Conservation (phyloP, 2,113 vertebrate species). For the Cranoglanis bouderius region DNA sequence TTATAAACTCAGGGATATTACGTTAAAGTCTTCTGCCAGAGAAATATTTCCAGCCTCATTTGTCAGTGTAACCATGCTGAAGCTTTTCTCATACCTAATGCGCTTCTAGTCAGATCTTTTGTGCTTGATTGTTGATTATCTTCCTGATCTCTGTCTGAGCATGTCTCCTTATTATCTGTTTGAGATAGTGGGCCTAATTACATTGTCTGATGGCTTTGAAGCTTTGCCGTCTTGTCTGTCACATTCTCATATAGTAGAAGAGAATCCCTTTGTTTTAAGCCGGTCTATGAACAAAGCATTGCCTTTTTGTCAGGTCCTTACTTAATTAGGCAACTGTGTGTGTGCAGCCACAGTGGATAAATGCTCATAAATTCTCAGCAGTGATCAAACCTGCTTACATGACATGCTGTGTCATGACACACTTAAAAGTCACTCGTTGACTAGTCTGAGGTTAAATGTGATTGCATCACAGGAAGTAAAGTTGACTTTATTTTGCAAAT, state of each 20-base stretch:
- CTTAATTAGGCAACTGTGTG: constrained; percentile 50
- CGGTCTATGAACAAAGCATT: constrained; percentile 53
- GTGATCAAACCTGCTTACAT: constrained; percentile 18
- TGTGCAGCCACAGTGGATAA: constrained; percentile 2
- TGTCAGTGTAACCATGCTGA: neutral
- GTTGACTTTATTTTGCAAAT: neutral
- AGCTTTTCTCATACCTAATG: neutral
- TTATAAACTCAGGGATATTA: neutral
- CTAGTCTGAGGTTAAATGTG: constrained; percentile 20
- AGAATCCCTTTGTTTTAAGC: constrained; percentile 6
- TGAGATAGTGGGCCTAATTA: constrained; percentile 50
- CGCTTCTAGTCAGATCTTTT: neutral
- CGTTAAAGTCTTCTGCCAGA: neutral
- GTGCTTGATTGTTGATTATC: constrained; percentile 45
- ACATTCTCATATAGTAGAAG: constrained; percentile 9
- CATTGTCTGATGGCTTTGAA: constrained; percentile 51
- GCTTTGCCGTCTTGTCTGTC: neutral
- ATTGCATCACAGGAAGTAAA: constrained; percentile 9
- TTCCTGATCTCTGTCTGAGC: constrained; percentile 43
- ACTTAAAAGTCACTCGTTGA: neutral
- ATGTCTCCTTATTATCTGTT: constrained; percentile 52
- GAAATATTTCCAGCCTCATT: neutral
- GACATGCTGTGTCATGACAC: neutral
- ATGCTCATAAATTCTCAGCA: constrained; percentile 3
- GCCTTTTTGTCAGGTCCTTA: constrained; percentile 41